These are phyloP conservation scores for Cephus runcator DNA, from an alignment of 2,888 invertebrate genomes.

Conservation along the genomic window DNA sequence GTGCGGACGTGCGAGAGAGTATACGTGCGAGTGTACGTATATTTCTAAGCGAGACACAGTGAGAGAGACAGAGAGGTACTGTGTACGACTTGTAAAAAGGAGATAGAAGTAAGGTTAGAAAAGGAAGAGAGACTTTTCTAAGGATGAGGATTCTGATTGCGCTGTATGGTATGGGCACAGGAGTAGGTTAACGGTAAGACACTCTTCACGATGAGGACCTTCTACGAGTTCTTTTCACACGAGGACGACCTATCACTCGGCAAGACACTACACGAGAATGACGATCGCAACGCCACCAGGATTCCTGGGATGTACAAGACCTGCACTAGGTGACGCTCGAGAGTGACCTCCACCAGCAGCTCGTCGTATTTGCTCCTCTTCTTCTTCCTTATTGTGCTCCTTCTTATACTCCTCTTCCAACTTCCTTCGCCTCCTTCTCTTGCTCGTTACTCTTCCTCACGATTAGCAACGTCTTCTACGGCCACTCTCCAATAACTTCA, in stretches of 20 bases:
- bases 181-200: background rate
- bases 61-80: constrained; percentile 15
- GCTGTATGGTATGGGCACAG: background rate
- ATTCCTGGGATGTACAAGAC: background rate
- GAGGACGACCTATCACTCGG: background rate
- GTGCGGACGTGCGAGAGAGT: background rate
- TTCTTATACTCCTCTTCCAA: background rate
- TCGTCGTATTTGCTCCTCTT: background rate
- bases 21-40: background rate
- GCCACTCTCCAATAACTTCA: background rate
- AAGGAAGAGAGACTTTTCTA: background rate
- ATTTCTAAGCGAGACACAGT: background rate
- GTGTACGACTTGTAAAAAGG: constrained; percentile 11
- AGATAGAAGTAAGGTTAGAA: background rate
- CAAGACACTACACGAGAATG: background rate
- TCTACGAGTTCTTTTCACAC: background rate
- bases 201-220: background rate
- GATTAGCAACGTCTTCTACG: background rate
- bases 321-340: constrained; percentile 34
- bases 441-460: background rate
- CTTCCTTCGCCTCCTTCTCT: background rate
- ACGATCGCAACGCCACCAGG: background rate
- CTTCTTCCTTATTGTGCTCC: constrained; percentile 27
- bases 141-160: background rate
- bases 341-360: constrained; percentile 30